Evolutionary conservation across 2,797 vertebrate species (phyloP).

Genomic region (Characodon lateralis): DNA sequence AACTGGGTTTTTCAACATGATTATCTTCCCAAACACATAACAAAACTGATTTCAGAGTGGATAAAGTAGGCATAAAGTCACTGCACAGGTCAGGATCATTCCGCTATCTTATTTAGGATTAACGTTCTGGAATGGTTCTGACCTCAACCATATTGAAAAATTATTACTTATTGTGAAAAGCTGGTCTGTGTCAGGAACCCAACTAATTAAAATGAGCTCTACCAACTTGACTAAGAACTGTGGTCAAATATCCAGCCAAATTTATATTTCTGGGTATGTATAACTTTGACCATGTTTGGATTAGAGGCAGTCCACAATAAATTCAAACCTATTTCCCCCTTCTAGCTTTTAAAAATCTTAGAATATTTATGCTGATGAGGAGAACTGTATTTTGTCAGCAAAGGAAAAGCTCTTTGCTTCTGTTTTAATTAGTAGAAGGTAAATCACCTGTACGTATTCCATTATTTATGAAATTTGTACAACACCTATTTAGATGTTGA

Average conservation of each 20-base stretch:
- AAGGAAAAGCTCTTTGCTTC: background rate
- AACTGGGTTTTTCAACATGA: no score
- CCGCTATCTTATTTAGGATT: background rate
- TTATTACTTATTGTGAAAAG: background rate
- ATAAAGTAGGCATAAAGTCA: background rate
- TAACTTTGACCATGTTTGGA: background rate
- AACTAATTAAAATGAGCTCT: background rate
- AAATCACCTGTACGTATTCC: constrained; percentile 45
- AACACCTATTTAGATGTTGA: constrained; percentile 45
- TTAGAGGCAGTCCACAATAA: background rate
- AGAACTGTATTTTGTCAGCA: background rate
- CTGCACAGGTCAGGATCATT: background rate
- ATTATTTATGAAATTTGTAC: constrained; percentile 58
- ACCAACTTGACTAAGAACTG: background rate
- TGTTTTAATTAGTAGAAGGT: background rate
- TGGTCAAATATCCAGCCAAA: background rate
- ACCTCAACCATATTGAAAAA: background rate
- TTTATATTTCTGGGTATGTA: background rate
- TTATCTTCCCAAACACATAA: background rate
- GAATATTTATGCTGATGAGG: background rate
- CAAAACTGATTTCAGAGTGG: background rate
- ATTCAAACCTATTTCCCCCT: background rate
- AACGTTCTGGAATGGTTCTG: background rate
- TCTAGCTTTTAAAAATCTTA: background rate
- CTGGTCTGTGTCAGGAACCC: background rate